Evolutionary conservation across 2,113 vertebrate genomes (phyloP).

Genomic region (Otus sunia): DNA sequence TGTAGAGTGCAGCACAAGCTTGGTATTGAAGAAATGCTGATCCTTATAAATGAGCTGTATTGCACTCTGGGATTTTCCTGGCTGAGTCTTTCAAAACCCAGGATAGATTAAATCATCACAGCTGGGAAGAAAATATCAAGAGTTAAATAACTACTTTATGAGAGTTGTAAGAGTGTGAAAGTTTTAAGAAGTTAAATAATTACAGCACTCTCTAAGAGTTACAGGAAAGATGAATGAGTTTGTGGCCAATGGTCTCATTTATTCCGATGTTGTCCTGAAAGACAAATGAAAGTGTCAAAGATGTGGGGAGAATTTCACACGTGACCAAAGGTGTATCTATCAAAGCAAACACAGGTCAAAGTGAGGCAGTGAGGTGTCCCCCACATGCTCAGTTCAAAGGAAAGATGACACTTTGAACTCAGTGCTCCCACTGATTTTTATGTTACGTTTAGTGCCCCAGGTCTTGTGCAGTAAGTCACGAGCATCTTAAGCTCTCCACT

Average conservation of each 20-base stretch:
- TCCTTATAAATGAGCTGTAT: slow-evolving; percentile 63
- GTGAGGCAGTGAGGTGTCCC: not conserved
- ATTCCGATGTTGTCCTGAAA: not conserved
- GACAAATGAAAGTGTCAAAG: not conserved
- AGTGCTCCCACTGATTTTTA: not conserved
- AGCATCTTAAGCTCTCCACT: not conserved
- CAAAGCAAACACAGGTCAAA: not conserved
- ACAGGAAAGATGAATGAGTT: not conserved
- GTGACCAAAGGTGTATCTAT: rapidly evolving
- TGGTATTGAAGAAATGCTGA: slow-evolving; percentile 25
- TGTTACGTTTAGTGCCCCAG: not conserved
- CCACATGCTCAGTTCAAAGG: rapidly evolving
- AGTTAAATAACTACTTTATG: slow-evolving; percentile 62
- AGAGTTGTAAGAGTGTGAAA: slow-evolving; percentile 44
- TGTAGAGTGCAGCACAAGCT: not conserved
- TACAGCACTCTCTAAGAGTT: not conserved
- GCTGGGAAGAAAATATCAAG: slow-evolving; percentile 64
- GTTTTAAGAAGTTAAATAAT: slow-evolving; percentile 58
- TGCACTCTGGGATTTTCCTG: slow-evolving; percentile 54
- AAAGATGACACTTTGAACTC: not conserved
- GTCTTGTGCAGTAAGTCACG: not conserved
- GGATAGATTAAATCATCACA: slow-evolving; percentile 71
- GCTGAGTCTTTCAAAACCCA: slow-evolving; percentile 42
- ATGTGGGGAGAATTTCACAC: not conserved
- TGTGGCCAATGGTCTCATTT: not conserved